Percentiles rank a stretch among this genome's conserved stretches.
Evolutionary conservation across 2,888 invertebrate genomes (phyloP).

Genomic region (Hydriomena furcata): DNA sequence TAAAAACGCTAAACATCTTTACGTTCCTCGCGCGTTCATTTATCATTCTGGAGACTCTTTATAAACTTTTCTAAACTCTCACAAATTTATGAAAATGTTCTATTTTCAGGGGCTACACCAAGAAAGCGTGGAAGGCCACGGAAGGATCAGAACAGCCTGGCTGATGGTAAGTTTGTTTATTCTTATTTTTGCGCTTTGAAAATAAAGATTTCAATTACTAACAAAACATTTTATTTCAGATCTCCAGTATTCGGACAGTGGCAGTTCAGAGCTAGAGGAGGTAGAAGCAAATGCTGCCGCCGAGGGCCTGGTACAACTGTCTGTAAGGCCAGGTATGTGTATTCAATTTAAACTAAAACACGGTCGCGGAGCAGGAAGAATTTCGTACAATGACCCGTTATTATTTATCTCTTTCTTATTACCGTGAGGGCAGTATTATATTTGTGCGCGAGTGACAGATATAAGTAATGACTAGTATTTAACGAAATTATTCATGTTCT

Average conservation of each 20-base stretch:
- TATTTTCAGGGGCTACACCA: slow-evolving; percentile 59
- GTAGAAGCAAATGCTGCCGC: slow-evolving; percentile 87
- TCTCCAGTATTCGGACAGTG: slow-evolving; percentile 79
- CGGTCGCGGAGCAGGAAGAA: too few relatives aligned
- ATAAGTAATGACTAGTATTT: too few relatives aligned
- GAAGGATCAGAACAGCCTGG: slow-evolving; percentile 87
- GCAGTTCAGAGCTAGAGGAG: slow-evolving; percentile 77
- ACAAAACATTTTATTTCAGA: slow-evolving; percentile 46
- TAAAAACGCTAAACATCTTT: too few relatives aligned
- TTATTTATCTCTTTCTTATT: too few relatives aligned
- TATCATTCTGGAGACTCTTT: too few relatives aligned
- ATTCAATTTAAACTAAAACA: too few relatives aligned
- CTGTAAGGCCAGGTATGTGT: slow-evolving; percentile 59
- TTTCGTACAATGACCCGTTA: too few relatives aligned
- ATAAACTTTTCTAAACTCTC: not conserved
- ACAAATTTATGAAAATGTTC: not conserved
- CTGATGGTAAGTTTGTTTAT: slow-evolving; percentile 84
- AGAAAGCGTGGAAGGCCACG: slow-evolving; percentile 74
- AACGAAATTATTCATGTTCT: too few relatives aligned
- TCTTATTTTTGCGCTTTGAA: not conserved
- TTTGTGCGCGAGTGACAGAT: too few relatives aligned
- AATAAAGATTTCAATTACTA: slow-evolving; percentile 1
- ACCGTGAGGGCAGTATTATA: too few relatives aligned
- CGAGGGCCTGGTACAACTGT: slow-evolving; percentile 90
- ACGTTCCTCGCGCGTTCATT: too few relatives aligned